These are phyloP conservation scores for Leptodactylus fallax DNA, from an alignment of 2,797 vertebrate species.

Conservation along the genomic window DNA sequence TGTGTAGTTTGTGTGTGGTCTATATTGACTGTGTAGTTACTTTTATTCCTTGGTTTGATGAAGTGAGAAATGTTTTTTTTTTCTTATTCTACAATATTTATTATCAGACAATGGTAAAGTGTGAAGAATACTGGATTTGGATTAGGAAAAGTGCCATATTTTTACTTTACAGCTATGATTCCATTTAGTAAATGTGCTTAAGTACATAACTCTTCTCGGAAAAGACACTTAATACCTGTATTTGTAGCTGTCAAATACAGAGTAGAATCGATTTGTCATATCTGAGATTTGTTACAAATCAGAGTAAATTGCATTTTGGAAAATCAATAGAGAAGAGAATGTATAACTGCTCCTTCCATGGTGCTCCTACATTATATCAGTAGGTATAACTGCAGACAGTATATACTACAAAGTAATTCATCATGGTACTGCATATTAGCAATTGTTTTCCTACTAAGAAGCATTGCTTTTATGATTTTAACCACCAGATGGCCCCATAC, in stretches of 20 bases:
- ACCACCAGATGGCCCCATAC: conserved; percentile 2
- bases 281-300: not conserved
- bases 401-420: not conserved
- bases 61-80: not conserved
- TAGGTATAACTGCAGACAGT: not conserved
- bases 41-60: not conserved
- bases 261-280: not conserved
- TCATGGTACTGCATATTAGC: not conserved
- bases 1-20: too few relatives aligned
- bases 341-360: not conserved
- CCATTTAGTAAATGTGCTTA: not conserved
- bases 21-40: not conserved
- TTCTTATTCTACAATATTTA: not conserved
- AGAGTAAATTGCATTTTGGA: not conserved
- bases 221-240: not conserved
- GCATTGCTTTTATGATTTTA: not conserved
- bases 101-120: not conserved
- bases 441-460: not conserved
- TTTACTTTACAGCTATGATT: not conserved
- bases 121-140: not conserved
- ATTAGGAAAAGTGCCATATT: not conserved
- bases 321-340: not conserved
- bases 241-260: not conserved
- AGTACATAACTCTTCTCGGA: not conserved
- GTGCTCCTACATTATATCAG: not conserved